Evolutionary conservation across 2,888 invertebrate genomes (phyloP), one percentile per base, ranked within the genome.

Genomic region (Hemithea aestivaria): DNA sequence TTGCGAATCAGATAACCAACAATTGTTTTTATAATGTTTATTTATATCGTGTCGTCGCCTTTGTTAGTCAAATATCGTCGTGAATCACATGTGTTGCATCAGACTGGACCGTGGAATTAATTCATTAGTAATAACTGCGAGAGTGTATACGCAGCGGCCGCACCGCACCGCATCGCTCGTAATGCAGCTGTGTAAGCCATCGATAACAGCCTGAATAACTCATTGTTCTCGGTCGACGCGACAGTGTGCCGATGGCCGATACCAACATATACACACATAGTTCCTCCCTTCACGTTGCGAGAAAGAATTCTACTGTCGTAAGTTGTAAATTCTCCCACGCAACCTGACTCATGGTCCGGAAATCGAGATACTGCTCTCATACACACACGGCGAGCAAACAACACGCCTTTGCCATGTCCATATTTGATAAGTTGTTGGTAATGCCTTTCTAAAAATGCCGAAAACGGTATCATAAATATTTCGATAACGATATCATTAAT

Each of bases 101-200:
- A 68, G 62, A 43, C 51, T 31, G 46, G 57, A 56, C 57, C 54
- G 52, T 62, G 56, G 63, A 69, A 73, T 73, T 71, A 72, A 73
- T 73, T 72, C 63, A 60, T 66, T 68, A 63, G 64, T 64, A 58
- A 58, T 61, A 65, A 58, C 52, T 27, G 39, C 46, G 50, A 63
- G 5, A 16, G 16, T 58, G 57, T 53, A 59, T 55, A 50, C 43
- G 53, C 49, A 52, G 16, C 16, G 16, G 3, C 16, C 16, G 16
- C 16, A 5, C 5, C 16, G 16, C 5, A 27, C 38, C 43, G 45
- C 35, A 45, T 42, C 33, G 40, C 38, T 27, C 41, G 56, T 62
- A 76, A 77, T 56, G 64, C 78, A 79, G 75, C 77, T 80, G 77
- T 73, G 70, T 70, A 73, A 76, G 65, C 69, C 70, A 67, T 67